Evolutionary conservation across 1,140 invertebrate species (phyloP).

Genomic region (Propsilocerus akamusi): DNA sequence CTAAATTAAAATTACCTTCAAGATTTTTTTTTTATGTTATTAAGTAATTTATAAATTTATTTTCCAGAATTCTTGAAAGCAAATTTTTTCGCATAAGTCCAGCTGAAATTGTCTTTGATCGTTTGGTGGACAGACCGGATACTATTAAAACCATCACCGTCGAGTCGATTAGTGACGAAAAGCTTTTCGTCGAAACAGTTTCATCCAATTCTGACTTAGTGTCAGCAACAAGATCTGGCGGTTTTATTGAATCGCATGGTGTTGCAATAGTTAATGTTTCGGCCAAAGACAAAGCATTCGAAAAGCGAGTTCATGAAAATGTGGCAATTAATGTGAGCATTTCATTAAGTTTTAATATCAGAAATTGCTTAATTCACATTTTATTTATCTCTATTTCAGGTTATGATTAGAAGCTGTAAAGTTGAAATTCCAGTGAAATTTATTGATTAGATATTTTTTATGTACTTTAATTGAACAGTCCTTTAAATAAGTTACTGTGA

Average conservation of each 20-base stretch:
- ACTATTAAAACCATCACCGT: not conserved
- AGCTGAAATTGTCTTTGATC: not conserved
- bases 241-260: not conserved
- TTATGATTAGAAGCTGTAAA: not conserved
- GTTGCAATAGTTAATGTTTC: not conserved
- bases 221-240: not conserved
- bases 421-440: not conserved
- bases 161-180: not conserved
- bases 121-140: not conserved
- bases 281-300: not conserved
- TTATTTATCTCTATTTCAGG: not conserved
- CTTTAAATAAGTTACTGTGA: no score
- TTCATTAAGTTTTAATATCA: not conserved
- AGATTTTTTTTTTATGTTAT: not conserved
- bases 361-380: not conserved
- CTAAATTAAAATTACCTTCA: not conserved
- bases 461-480: no score
- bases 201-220: not conserved
- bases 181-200: not conserved
- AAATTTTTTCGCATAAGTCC: not conserved
- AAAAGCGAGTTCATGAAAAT: not conserved
- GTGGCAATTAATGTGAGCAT: not conserved
- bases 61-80: not conserved
- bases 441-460: not conserved
- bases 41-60: not conserved